These are phyloP conservation scores for Lasioglossum lativentre DNA, from an alignment of 2,888 invertebrate species.

Conservation along the genomic window DNA sequence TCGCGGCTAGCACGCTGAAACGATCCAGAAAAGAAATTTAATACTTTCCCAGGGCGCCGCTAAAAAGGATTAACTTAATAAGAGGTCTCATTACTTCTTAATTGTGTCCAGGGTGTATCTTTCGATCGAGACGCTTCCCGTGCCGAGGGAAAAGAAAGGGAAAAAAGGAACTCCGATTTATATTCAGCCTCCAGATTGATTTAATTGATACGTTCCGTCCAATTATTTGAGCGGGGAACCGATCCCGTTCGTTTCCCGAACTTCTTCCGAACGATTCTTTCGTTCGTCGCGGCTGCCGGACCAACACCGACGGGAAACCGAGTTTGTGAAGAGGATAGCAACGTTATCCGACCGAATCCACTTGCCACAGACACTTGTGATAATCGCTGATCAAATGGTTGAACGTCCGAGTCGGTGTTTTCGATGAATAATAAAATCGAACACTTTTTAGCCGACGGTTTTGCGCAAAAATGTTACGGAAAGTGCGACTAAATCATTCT, in stretches of 20 bases:
- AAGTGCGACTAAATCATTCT: background rate
- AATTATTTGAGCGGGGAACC: background rate
- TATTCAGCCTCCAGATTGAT: slow-evolving; percentile 15
- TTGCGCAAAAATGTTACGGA: background rate
- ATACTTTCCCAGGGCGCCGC: slow-evolving; percentile 13
- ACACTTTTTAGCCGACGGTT: background rate
- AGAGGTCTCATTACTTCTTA: slow-evolving; percentile 36
- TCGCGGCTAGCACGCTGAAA: slow-evolving; percentile 28
- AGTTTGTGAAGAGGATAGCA: background rate
- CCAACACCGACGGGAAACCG: background rate
- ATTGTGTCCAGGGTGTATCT: slow-evolving; percentile 23
- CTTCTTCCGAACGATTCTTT: background rate
- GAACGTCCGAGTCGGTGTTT: background rate
- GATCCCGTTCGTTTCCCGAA: background rate
- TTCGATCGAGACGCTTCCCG: background rate
- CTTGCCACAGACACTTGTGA: background rate
- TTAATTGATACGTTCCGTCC: slow-evolving; percentile 15
- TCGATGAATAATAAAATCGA: background rate
- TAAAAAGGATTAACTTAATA: slow-evolving; percentile 44
- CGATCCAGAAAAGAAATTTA: background rate
- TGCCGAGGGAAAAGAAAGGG: background rate
- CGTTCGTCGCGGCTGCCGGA: background rate
- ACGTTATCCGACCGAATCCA: background rate
- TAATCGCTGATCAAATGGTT: background rate
- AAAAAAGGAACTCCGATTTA: background rate